Base-by-base conservation (phyloP, 2,113 vertebrate species). In the Tylochromis polylepis region DNA sequence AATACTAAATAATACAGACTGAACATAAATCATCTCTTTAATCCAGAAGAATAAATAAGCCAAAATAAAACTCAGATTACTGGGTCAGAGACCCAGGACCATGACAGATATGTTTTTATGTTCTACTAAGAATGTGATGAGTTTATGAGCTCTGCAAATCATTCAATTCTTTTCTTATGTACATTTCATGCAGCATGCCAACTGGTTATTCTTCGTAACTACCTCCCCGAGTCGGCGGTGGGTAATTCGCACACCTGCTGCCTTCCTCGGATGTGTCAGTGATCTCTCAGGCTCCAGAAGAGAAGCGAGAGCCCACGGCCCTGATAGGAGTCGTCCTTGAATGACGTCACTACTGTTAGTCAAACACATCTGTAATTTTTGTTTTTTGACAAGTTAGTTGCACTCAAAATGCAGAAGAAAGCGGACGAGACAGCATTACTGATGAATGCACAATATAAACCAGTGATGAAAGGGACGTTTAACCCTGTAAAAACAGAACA, bases 271-370 rank as follows among this genome's bases (percentile, higher is more conserved):
- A 22, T 22, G n/a, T 22, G n/a, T 10, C 22, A 12, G n/a, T 56
- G 5, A 56, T 56, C 22, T 56, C n/a, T 56, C n/a, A 56, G 3
- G 11, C n/a, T 56, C 53, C 6, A 56, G n/a, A 1, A 56, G 53
- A 56, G n/a, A n/a, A 22, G 53, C 2, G 53, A 53, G 51, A 53
- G 51, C 1, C 20, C 51, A n/a, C 51, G 1, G 20, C 8, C 51
- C 5, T 55, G 16, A n/a, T 53, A 53, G 8, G 51, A 20, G 3
- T 22, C 3, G n/a, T 24, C 55, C 0, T 24, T 56, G n/a, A 56
- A 56, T 24, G 11, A 56, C n/a, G 22, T 0, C 53, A 11, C 0
- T 22, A 22, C 20, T 55, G 51, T 55, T 20, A 55, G 51, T 55
- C 51, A 55, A 55, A 55, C n/a, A 57, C 53, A 0, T 14, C 12